Conservation (phyloP, 2,797 vertebrate genomes). For the Poecilia gillii region DNA sequence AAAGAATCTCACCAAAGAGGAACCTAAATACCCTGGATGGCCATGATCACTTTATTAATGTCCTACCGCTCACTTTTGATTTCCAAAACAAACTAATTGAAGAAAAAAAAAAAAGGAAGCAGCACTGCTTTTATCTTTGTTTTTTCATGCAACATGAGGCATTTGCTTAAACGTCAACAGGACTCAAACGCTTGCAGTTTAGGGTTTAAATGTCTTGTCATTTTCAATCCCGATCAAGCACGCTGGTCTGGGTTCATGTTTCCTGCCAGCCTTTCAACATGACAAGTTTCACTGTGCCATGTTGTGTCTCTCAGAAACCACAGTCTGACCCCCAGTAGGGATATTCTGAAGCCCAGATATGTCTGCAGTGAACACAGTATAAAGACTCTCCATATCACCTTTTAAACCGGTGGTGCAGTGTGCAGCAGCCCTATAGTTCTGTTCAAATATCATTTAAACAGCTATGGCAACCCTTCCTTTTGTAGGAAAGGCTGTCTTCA, state of each 20-base stretch:
- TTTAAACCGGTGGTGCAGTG: constrained; percentile 7
- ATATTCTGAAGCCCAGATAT: constrained; percentile 21
- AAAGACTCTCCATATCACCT: constrained; percentile 25
- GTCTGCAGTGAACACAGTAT: constrained; percentile 16
- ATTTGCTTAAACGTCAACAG: constrained; percentile 29
- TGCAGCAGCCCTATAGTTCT: constrained; percentile 12
- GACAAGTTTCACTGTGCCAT: constrained; percentile 56
- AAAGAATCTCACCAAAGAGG: constrained; percentile 13
- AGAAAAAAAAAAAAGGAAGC: not conserved
- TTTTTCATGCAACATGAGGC: constrained; percentile 11
- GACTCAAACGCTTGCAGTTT: constrained; percentile 28
- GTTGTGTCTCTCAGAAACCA: constrained; percentile 34
- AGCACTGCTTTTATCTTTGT: not conserved
- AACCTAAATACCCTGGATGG: constrained; percentile 20
- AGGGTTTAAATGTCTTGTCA: constrained; percentile 62
- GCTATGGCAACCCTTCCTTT: not conserved
- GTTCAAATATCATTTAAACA: constrained; percentile 7
- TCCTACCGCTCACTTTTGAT: constrained; percentile 24
- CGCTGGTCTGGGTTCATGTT: constrained; percentile 32
- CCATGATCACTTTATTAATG: constrained; percentile 18
- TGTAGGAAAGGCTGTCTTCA: constrained; percentile 9
- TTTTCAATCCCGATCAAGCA: constrained; percentile 62
- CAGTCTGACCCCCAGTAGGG: constrained; percentile 21
- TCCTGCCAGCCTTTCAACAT: constrained; percentile 44
- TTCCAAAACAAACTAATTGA: constrained; percentile 20